Evolutionary conservation across 2,888 invertebrate genomes (phyloP).

Genomic region (Empis stercorea): DNA sequence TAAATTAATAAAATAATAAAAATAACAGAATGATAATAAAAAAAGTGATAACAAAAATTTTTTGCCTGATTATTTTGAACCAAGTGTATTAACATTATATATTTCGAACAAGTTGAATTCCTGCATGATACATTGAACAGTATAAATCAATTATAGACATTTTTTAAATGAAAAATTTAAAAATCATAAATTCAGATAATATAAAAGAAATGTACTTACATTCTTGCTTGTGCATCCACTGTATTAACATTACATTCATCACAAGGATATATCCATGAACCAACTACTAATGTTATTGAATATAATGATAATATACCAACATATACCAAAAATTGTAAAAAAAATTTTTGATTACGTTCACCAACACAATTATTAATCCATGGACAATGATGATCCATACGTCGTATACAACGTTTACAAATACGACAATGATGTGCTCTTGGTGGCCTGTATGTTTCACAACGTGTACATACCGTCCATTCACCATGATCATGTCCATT

Average conservation of each 20-base stretch:
- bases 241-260: conserved; percentile 50
- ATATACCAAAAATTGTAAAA: conserved; percentile 75
- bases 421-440: conserved; percentile 80
- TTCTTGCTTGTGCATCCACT: conserved; percentile 55
- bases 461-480: conserved; percentile 61
- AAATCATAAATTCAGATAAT: background rate
- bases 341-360: conserved; percentile 83
- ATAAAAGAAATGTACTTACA: conserved; percentile 42
- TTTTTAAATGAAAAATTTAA: background rate
- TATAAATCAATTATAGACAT: no score
- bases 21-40: no score
- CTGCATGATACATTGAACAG: no score
- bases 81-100: no score
- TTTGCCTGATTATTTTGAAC: no score
- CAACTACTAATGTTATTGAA: conserved; percentile 54
- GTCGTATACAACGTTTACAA: conserved; percentile 62
- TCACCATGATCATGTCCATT: conserved; percentile 44
- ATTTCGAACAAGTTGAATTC: no score
- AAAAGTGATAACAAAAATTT: no score
- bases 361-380: conserved; percentile 93
- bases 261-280: conserved; percentile 61
- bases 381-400: conserved; percentile 55
- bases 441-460: conserved; percentile 45
- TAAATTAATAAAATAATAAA: no score
- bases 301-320: conserved; percentile 55